Evolutionary conservation across 2,888 invertebrate genomes (phyloP), one percentile per base, ranked within the genome.

Genomic region (Xanthorhoe spadicearia): DNA sequence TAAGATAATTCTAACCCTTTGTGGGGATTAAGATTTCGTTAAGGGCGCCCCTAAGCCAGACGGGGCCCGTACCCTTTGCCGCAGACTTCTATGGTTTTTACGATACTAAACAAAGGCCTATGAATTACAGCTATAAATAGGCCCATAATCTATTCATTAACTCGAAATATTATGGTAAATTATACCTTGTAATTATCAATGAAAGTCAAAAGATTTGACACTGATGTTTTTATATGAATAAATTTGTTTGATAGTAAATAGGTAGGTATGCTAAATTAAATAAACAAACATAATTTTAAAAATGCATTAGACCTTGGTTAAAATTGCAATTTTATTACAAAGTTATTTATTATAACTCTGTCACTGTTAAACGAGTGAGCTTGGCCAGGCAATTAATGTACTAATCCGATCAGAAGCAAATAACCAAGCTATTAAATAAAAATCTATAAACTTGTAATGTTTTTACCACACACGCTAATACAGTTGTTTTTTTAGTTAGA

Each of bases 1-100:
- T 90, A 92, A 92, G 92, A 92, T 92, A 90, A 92, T 92, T 86
- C 83, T 92, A 92, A 92, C 92, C 92, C 92, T 93, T 92, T 92
- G 92, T 87, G 83, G 87, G 89, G 92, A 93, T 92, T 92, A 92
- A 92, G 92, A 92, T 92, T 92, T 91, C 90, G 92, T 92, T 92
- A 90, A 92, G 92, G 92, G 91, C 84, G 85, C 78, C 86, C 83
- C 82, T 89, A 83, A 89, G 83, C 82, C 90, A 89, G 89, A 88
- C 90, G 88, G 84, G 86, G 82, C 77, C 83, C 80, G 84, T 84
- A 80, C 79, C 83, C 86, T 83, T 85, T 80, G 77, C 76, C 75
- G 77, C 77, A 85, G 85, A 86, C 85, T 89, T 85, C 82, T 90
- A 91, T 83, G 90, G 89, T 89, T 91, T 91, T 90, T 89, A 89